Conservation (phyloP, 1,140 invertebrate genomes). For the Acromyrmex echinatior region DNA sequence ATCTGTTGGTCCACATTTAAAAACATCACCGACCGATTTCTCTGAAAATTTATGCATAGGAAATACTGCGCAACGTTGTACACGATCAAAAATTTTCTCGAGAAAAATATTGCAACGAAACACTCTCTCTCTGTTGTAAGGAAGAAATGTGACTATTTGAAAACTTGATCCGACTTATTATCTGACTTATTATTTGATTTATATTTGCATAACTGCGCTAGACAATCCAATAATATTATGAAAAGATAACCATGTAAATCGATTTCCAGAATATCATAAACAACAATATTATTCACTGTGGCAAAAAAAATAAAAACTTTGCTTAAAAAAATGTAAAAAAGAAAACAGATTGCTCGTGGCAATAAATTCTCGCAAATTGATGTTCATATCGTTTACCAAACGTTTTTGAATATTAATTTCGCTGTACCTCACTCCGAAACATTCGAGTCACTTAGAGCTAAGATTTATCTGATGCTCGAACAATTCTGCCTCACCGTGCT, state of each 20-base stretch:
- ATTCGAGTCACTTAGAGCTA: conserved; percentile 44
- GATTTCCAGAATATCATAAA: not conserved
- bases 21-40: conserved; percentile 10
- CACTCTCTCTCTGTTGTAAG: not conserved
- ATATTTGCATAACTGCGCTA: conserved; percentile 20
- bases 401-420: conserved; percentile 36
- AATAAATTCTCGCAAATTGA: not conserved
- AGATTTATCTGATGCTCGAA: conserved; percentile 45
- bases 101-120: conserved; percentile 13
- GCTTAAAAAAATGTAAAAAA: not conserved
- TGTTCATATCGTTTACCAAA: not conserved
- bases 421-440: not conserved
- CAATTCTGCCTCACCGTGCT: conserved; percentile 23
- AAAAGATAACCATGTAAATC: not conserved
- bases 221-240: not conserved
- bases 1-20: conserved; percentile 19
- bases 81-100: conserved; percentile 13
- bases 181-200: not conserved
- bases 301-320: not conserved
- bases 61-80: not conserved
- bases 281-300: not conserved
- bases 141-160: not conserved
- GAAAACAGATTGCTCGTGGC: not conserved
- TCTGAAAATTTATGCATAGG: conserved; percentile 1
- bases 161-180: not conserved